phyloP scores from a whole-genome alignment of 2,797 vertebrate species.

The Microchirus variegatus region DNA sequence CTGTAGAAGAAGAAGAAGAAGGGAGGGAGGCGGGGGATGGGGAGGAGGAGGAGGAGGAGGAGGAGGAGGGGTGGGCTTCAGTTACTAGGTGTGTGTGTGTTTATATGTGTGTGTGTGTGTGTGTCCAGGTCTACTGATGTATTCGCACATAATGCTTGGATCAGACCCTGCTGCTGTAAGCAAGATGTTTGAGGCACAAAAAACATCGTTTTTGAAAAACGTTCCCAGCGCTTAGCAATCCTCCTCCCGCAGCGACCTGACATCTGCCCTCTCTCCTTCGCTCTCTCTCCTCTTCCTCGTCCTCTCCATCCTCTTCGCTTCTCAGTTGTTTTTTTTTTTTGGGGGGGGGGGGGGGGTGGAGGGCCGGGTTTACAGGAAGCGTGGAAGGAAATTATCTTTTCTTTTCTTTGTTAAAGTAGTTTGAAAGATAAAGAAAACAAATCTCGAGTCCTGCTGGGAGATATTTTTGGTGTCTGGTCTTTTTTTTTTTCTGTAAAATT shows the following conservation, averaged over 20 bases:
- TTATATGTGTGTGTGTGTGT: slow-evolving; percentile 60
- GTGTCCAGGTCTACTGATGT: slow-evolving; percentile 82
- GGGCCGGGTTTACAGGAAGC: too few relatives aligned
- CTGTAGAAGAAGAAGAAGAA: slow-evolving; percentile 88
- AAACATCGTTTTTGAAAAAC: slow-evolving; percentile 81
- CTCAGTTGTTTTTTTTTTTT: slow-evolving; percentile 41
- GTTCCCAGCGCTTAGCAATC: slow-evolving; percentile 81
- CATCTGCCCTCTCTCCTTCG: slow-evolving; percentile 77
- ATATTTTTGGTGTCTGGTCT: too few relatives aligned
- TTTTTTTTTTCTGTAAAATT: too few relatives aligned
- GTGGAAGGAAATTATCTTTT: too few relatives aligned
- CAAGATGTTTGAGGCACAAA: slow-evolving; percentile 88
- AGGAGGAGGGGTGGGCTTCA: slow-evolving; percentile 68
- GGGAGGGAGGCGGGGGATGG: slow-evolving; percentile 63
- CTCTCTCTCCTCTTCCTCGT: slow-evolving; percentile 58
- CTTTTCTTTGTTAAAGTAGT: too few relatives aligned
- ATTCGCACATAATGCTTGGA: slow-evolving; percentile 87
- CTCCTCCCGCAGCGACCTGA: slow-evolving; percentile 75
- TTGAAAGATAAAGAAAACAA: too few relatives aligned
- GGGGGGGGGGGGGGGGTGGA: slow-evolving; percentile 30
- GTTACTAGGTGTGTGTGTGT: slow-evolving; percentile 65
- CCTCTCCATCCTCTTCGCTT: slow-evolving; percentile 63
- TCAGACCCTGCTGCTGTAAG: slow-evolving; percentile 90
- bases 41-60: slow-evolving; percentile 58
- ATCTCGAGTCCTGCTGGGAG: too few relatives aligned